Base-by-base conservation (phyloP, 2,888 invertebrate species). In the Drosophila algonquin region DNA sequence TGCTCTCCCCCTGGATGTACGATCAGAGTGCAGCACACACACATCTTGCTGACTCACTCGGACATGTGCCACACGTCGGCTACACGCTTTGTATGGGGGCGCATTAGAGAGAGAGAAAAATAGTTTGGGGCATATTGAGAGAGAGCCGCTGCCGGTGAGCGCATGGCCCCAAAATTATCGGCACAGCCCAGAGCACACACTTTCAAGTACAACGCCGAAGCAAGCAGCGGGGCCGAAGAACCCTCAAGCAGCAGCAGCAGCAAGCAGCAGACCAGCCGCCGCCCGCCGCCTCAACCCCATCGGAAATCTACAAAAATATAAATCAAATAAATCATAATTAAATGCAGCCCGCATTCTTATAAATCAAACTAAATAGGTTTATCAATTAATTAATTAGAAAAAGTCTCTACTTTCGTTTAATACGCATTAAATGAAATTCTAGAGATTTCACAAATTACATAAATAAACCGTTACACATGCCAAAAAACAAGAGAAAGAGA, bases 191-290 rank as follows among this genome's bases (percentile, higher is more conserved):
- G 8, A 24, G 65, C 73, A 61, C 77, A 70, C 80, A 87, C 70
- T 81, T 86, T 83, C 86, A 85, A 87, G 83, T 86, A 83, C 86
- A 83, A 82, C 89, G 79, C 86, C 82, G 77, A 65, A 80, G 80
- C 80, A 71, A 76, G 76, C 75, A 77, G 81, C 78, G 82, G 79
- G 87, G 84, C 87, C 69, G 68, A 62, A 73, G 61, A 74, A 61
- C 71, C 71, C 57, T 32, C 47, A 70, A 70, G 69, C 69, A 71
- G 68, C 68, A 51, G 54, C 35, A 69, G 68, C 68, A 56, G 54
- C 35, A 69, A 73, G 68, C 69, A 54, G 74, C 64, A 56, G 65
- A 72, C 60, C 77, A 65, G 80, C 68, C 69, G 76, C 71, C 71
- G 69, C 71, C 71, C 61, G 61, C 62, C 40, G 40, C 40, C 40